Conservation (phyloP, 2,888 invertebrate species). For the Nomada goodeniana region DNA sequence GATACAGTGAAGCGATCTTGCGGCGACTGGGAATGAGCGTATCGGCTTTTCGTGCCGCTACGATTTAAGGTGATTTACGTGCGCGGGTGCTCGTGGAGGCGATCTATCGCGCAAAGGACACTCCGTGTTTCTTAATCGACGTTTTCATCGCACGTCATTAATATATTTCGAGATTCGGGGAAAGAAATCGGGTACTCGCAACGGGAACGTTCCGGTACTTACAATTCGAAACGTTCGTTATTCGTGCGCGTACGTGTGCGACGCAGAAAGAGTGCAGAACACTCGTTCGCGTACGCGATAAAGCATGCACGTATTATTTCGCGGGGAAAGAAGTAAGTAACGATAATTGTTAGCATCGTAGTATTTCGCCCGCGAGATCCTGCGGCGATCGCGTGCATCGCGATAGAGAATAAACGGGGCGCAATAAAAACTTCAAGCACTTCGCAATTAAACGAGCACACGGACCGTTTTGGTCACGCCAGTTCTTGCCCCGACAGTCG, state of each 20-base stretch:
- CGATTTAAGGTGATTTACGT: not conserved
- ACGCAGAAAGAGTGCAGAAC: too few species aligned
- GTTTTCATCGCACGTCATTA: too few species aligned
- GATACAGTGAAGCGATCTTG: constrained; percentile 1
- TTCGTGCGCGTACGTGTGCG: too few species aligned
- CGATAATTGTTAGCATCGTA: constrained; percentile 60
- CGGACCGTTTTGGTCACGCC: constrained; percentile 68
- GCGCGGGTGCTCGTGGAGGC: too few species aligned
- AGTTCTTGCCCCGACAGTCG: constrained; percentile 61
- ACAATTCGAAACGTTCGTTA: too few species aligned
- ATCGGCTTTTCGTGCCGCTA: not conserved
- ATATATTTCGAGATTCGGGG: too few species aligned
- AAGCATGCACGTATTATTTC: too few species aligned
- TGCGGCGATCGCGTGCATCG: constrained; percentile 69
- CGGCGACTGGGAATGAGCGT: not conserved
- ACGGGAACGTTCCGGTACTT: too few species aligned
- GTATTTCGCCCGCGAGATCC: constrained; percentile 57
- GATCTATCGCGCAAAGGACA: too few species aligned
- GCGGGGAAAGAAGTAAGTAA: constrained; percentile 40
- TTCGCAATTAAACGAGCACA: constrained; percentile 65
- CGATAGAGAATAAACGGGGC: constrained; percentile 58
- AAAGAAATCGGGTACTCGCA: too few species aligned
- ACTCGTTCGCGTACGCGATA: too few species aligned
- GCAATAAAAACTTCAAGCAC: constrained; percentile 65
- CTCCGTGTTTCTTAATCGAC: too few species aligned